Evolutionary conservation across 1,140 invertebrate genomes (phyloP).

Genomic region (Plutomurus gul): DNA sequence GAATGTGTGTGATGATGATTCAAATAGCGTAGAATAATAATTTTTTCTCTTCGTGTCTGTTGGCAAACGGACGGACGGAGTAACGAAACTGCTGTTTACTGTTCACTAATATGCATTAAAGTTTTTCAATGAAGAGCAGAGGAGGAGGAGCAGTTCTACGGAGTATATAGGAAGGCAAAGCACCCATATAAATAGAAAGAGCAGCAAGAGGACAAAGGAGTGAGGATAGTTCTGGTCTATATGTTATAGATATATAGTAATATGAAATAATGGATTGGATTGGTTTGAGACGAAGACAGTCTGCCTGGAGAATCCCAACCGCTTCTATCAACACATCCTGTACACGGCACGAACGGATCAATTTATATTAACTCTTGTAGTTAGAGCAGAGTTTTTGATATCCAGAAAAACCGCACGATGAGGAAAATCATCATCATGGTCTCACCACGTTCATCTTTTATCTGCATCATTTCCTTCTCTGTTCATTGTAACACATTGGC

Average conservation of each 20-base stretch:
- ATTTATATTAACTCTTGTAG: slow-evolving; percentile 23
- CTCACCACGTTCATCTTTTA: slow-evolving; percentile 44
- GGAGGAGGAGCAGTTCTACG: too few species aligned
- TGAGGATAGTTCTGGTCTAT: too few species aligned
- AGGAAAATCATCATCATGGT: slow-evolving; percentile 35
- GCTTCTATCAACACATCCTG: slow-evolving; percentile 25
- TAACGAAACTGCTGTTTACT: too few species aligned
- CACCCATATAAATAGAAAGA: too few species aligned
- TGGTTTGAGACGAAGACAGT: slow-evolving; percentile 1
- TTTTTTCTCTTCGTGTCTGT: too few species aligned
- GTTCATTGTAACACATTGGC: slow-evolving; percentile 8
- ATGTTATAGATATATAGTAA: not conserved
- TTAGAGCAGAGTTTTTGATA: slow-evolving; percentile 6
- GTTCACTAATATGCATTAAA: too few species aligned
- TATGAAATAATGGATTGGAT: not conserved
- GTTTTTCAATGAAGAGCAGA: too few species aligned
- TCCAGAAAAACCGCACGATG: slow-evolving; percentile 33
- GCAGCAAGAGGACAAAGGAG: too few species aligned
- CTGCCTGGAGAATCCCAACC: slow-evolving; percentile 26
- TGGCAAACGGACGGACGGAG: too few species aligned
- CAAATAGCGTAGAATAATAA: too few species aligned
- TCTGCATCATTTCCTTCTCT: slow-evolving; percentile 41
- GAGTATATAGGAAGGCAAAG: too few species aligned
- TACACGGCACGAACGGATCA: slow-evolving; percentile 27
- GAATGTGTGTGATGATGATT: too few species aligned